Evolutionary conservation across 2,888 invertebrate species (phyloP).

Genomic region (Melanotus villosus): DNA sequence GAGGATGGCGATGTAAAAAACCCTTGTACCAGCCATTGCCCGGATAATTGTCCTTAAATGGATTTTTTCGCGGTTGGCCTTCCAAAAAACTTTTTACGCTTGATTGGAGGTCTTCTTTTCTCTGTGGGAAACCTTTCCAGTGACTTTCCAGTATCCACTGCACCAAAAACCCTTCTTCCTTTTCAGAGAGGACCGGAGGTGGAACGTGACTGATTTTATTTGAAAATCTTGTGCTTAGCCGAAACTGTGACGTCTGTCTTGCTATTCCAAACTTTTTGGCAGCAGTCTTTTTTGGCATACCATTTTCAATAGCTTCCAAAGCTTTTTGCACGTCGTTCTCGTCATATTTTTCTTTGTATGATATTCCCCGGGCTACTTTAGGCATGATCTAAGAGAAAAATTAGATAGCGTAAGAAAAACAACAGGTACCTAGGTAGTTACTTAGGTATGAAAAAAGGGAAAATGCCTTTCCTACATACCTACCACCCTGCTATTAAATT

Average conservation of each 20-base stretch:
- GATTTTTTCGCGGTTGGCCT: neutral
- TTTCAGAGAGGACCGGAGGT: neutral
- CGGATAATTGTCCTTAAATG: neutral
- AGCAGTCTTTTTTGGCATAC: neutral
- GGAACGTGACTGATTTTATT: neutral
- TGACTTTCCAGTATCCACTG: neutral
- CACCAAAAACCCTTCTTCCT: neutral
- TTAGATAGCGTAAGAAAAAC: too few species aligned
- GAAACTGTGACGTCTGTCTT: neutral
- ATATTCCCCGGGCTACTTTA: neutral
- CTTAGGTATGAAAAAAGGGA: too few species aligned
- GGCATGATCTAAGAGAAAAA: neutral
- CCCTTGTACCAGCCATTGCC: neutral
- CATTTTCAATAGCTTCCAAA: neutral
- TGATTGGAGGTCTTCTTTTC: neutral
- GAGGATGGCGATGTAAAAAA: neutral
- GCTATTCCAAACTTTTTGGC: neutral
- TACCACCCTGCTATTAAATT: neutral
- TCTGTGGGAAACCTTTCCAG: neutral
- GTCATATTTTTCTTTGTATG: neutral
- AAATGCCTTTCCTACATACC: neutral
- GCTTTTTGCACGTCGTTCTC: neutral
- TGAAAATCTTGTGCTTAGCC: neutral
- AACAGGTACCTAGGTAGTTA: too few species aligned
- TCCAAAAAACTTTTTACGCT: neutral